Evolutionary conservation across 2,888 invertebrate species (phyloP).

Genomic region (Amphipoea lucens): DNA sequence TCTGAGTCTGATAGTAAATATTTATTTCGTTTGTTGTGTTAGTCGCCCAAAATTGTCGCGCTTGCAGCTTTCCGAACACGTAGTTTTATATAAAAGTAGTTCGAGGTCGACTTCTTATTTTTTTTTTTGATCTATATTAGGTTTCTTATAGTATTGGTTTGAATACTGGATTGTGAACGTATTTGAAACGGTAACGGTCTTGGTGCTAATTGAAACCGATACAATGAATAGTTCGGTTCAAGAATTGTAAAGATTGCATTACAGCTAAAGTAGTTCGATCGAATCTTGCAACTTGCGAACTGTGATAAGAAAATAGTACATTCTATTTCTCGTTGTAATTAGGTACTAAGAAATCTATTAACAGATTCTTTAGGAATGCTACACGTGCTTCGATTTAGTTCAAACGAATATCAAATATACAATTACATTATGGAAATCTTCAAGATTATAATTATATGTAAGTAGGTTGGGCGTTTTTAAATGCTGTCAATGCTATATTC

Average conservation of each 20-base stretch:
- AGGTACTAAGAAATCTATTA: conserved; percentile 3
- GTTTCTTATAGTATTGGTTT: conserved; percentile 41
- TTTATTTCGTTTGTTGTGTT: conserved; percentile 27
- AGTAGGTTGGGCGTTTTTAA: conserved; percentile 42
- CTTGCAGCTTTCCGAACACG: conserved; percentile 49
- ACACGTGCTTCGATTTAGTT: conserved; percentile 7
- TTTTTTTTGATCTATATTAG: conserved; percentile 46
- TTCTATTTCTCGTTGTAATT: conserved; percentile 32
- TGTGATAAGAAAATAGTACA: conserved; percentile 42
- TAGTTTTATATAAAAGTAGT: conserved; percentile 53
- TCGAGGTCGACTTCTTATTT: conserved; percentile 59
- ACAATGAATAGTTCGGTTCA: conserved; percentile 30
- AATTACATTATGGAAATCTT: conserved; percentile 11
- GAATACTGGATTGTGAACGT: conserved; percentile 44
- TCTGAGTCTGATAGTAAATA: conserved; percentile 23
- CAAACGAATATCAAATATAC: not conserved
- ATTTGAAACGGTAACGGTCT: conserved; percentile 20
- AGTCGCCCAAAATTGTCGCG: conserved; percentile 39
- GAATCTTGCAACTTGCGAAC: conserved; percentile 28
- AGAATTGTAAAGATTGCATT: conserved; percentile 42
- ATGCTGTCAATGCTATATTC: conserved; percentile 44
- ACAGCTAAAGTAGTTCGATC: conserved; percentile 29
- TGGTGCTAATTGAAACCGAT: conserved; percentile 35
- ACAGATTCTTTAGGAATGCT: not conserved
- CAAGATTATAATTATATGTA: conserved; percentile 20